A percentile compares a stretch with the other conserved stretches of the same genome.
Conservation (phyloP, 2,797 vertebrate genomes). For the Remorina albescens region DNA sequence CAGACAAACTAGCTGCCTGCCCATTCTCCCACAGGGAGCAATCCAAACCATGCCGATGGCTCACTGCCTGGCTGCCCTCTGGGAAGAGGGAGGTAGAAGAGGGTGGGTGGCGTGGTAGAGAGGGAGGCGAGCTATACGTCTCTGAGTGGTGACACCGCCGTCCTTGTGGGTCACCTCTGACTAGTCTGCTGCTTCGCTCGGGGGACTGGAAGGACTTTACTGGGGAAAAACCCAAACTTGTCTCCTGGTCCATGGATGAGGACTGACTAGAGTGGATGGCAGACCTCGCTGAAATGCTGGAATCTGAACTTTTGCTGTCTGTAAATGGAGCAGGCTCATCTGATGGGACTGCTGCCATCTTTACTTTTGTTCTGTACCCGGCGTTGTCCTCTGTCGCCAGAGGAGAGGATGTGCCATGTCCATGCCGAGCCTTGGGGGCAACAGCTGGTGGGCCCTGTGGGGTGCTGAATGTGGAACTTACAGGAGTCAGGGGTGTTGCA, state of each 20-base stretch:
- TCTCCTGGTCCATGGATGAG: slow-evolving; percentile 74
- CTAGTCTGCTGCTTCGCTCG: slow-evolving; percentile 72
- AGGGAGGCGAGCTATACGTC: slow-evolving; percentile 74
- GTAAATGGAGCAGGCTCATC: slow-evolving; percentile 59
- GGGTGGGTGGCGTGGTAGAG: slow-evolving; percentile 70
- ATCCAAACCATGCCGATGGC: slow-evolving; percentile 79
- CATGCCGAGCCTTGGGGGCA: slow-evolving; percentile 73
- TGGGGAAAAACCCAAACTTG: slow-evolving; percentile 73
- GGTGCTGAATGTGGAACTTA: slow-evolving; percentile 77
- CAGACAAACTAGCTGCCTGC: slow-evolving; percentile 71
- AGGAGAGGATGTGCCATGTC: slow-evolving; percentile 71
- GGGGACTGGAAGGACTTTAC: slow-evolving; percentile 79
- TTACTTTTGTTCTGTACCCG: slow-evolving; percentile 69
- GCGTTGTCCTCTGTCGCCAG: slow-evolving; percentile 68
- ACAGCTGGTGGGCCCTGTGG: slow-evolving; percentile 67
- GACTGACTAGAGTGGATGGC: slow-evolving; percentile 59
- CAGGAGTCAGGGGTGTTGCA: slow-evolving; percentile 62
- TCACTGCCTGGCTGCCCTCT: slow-evolving; percentile 73
- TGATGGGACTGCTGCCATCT: slow-evolving; percentile 54
- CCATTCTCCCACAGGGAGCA: slow-evolving; percentile 79
- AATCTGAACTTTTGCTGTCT: slow-evolving; percentile 72
- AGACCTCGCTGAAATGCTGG: slow-evolving; percentile 70
- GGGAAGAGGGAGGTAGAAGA: slow-evolving; percentile 79
- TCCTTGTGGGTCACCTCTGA: slow-evolving; percentile 74
- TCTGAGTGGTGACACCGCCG: slow-evolving; percentile 79